These are phyloP conservation scores for Isichthys henryi DNA, from an alignment of 2,113 vertebrate species.

Conservation along the genomic window DNA sequence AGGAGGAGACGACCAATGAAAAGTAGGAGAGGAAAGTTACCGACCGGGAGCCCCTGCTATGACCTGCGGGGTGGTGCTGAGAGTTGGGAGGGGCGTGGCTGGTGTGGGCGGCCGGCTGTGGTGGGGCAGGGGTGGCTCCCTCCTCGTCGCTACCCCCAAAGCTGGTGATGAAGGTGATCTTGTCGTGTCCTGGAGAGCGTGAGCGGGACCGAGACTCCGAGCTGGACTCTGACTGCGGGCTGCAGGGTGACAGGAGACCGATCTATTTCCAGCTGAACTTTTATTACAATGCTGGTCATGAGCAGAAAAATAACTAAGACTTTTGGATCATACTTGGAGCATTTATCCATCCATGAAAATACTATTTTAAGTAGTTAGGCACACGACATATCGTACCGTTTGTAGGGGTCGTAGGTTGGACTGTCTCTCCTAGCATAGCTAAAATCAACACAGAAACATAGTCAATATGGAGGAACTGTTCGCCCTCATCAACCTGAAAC, in stretches of 20 bases:
- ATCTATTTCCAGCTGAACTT: not conserved
- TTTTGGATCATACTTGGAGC: not conserved
- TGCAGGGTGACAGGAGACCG: conserved; percentile 19
- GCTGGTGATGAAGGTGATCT: conserved; percentile 95
- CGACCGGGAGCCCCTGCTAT: conserved; percentile 92
- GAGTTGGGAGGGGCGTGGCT: conserved; percentile 59
- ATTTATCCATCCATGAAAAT: not conserved
- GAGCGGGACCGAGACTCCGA: conserved; percentile 77
- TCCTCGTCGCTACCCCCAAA: conserved; percentile 92
- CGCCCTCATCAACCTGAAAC: not conserved
- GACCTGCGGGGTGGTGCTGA: conserved; percentile 70
- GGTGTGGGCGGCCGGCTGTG: conserved; percentile 43
- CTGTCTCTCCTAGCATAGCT: conserved; percentile 92
- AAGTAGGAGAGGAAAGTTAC: conserved; percentile 70
- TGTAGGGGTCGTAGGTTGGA: conserved; percentile 92
- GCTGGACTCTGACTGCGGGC: conserved; percentile 76
- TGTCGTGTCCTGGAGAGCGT: conserved; percentile 72
- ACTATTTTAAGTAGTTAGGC: not conserved
- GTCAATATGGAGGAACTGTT: not conserved
- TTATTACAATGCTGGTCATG: not conserved
- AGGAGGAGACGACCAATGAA: conserved; percentile 53
- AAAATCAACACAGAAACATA: not conserved
- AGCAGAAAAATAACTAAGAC: not conserved
- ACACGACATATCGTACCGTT: conserved; percentile 64
- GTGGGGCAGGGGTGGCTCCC: conserved; percentile 48